Percentiles rank a stretch among this genome's conserved stretches.
These are phyloP conservation scores for Xylota sylvarum DNA, from an alignment of 2,888 invertebrate species.

Conservation along the genomic window DNA sequence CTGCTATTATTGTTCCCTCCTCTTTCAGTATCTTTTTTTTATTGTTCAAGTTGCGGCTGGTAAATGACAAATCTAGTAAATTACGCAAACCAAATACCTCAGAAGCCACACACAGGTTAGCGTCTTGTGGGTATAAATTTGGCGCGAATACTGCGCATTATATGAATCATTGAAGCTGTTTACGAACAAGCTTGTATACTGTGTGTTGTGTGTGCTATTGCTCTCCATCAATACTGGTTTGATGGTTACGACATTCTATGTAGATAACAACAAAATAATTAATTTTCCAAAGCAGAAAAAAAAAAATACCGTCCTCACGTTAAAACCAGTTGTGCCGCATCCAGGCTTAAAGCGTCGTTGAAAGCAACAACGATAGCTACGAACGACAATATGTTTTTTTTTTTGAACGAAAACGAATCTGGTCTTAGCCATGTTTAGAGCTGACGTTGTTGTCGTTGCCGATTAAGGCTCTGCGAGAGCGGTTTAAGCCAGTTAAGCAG, in stretches of 20 bases:
- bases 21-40: constrained; percentile 31
- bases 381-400: constrained; percentile 64
- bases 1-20: not conserved
- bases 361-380: constrained; percentile 27
- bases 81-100: constrained; percentile 69
- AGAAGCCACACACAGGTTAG: constrained; percentile 26
- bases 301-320: constrained; percentile 37
- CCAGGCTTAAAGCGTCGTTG: constrained; percentile 5
- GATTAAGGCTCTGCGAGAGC: constrained; percentile 14
- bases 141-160: constrained; percentile 69
- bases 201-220: constrained; percentile 19
- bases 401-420: constrained; percentile 73
- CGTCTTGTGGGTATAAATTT: constrained; percentile 42
- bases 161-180: constrained; percentile 63
- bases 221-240: constrained; percentile 63
- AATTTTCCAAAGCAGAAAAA: constrained; percentile 43
- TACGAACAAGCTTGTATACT: constrained; percentile 37
- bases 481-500: constrained; percentile 37
- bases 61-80: constrained; percentile 44
- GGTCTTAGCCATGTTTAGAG: constrained; percentile 62
- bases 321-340: constrained; percentile 61
- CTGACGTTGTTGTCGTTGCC: constrained; percentile 38
- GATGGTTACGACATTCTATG: constrained; percentile 72
- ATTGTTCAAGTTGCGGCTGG: constrained; percentile 20
- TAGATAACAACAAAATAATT: constrained; percentile 74